Evolutionary conservation across 2,797 vertebrate genomes (phyloP), one percentile per base, ranked within the genome.

Genomic region (Monodelphis domestica): DNA sequence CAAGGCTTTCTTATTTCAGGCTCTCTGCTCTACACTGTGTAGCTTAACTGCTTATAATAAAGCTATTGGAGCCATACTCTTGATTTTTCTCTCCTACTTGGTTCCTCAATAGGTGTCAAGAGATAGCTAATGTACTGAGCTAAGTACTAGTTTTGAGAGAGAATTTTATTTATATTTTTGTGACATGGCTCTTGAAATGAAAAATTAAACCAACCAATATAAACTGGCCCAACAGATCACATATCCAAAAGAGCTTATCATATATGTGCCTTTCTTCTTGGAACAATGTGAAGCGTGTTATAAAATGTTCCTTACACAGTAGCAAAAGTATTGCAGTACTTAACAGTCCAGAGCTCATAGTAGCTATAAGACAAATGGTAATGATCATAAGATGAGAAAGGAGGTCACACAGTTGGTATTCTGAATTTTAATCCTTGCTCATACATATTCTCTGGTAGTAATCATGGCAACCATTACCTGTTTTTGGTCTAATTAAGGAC

Each of bases 271-370:
- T 15, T 63, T n/a, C 30, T n/a, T 14, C 33, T 63, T 63, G n/a
- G 33, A n/a, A 15, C 4, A 4, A 6, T n/a, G 33, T n/a, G 14
- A 63, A n/a, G 33, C n/a, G 12, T n/a, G 15, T 63, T 63, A 88
- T 24, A 90, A 53, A 53, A 6, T 24, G 88, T 56, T 95, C 54
- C 57, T 90, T n/a, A n/a, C n/a, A n/a, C n/a, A n/a, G n/a, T n/a
- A n/a, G n/a, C n/a, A n/a, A n/a, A n/a, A n/a, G n/a, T n/a, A n/a
- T n/a, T n/a, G n/a, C n/a, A n/a, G n/a, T n/a, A n/a, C n/a, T n/a
- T n/a, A n/a, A n/a, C n/a, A n/a, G n/a, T n/a, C n/a, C n/a, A n/a
- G n/a, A n/a, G n/a, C n/a, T n/a, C n/a, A n/a, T n/a, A n/a, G n/a
- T n/a, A 3, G 2, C 10, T 26, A n/a, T 50, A 87, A 17, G 45